Evolutionary conservation across 1,140 invertebrate species (phyloP).

Genomic region (Aphis gossypii): DNA sequence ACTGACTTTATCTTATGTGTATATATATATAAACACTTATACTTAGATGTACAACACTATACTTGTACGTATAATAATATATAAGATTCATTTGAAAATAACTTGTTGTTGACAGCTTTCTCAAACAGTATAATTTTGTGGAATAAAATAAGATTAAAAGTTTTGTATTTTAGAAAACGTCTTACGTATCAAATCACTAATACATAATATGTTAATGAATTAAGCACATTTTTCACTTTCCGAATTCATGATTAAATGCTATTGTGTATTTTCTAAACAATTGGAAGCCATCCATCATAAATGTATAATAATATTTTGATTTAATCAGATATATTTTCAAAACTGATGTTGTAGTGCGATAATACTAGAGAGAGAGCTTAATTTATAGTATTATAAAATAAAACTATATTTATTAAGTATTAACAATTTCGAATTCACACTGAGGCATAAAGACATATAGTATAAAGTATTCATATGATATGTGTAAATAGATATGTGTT

Average conservation of each 20-base stretch:
- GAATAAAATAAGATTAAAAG: not conserved
- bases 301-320: not conserved
- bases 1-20: not conserved
- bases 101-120: conserved; percentile 25
- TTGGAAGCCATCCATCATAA: not conserved
- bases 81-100: not conserved
- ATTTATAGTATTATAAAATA: not conserved
- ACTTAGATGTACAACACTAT: too few relatives aligned
- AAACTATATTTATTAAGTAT: not conserved
- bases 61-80: not conserved
- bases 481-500: too few relatives aligned
- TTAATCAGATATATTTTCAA: not conserved
- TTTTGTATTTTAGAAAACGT: not conserved
- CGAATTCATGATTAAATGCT: not conserved
- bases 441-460: not conserved
- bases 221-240: not conserved
- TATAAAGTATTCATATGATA: not conserved
- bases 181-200: not conserved
- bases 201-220: not conserved
- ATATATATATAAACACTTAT: not conserved
- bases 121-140: not conserved
- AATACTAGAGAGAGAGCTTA: not conserved
- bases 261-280: not conserved
- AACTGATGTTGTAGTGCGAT: not conserved
- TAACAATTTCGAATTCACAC: not conserved